Percentiles rank a stretch among this genome's conserved stretches.
Evolutionary conservation across 2,888 invertebrate genomes (phyloP).

Genomic region (Erannis defoliaria): DNA sequence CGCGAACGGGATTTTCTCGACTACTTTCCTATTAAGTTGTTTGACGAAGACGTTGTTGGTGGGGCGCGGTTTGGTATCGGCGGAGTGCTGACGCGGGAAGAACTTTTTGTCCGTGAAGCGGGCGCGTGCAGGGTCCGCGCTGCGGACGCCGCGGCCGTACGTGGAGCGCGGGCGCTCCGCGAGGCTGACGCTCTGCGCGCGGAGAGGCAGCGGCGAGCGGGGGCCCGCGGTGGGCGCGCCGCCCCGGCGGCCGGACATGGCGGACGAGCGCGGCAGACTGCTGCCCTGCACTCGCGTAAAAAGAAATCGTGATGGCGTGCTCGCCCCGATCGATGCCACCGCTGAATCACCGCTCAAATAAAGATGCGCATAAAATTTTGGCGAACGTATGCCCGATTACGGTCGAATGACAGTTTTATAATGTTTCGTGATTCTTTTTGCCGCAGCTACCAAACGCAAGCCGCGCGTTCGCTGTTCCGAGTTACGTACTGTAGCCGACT

Average conservation of each 20-base stretch:
- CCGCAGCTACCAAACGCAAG: constrained; percentile 22
- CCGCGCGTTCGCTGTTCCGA: constrained; percentile 35
- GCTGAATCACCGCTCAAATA: constrained; percentile 66
- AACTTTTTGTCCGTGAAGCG: constrained; percentile 64
- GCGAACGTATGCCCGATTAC: constrained; percentile 68
- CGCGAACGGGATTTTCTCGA: constrained; percentile 73
- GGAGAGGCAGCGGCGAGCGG: constrained; percentile 54
- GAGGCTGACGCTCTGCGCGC: constrained; percentile 76
- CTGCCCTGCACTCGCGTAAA: constrained; percentile 70
- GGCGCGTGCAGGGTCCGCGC: constrained; percentile 67
- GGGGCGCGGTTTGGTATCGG: constrained; percentile 52
- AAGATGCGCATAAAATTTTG: constrained; percentile 79
- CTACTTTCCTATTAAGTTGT: constrained; percentile 68
- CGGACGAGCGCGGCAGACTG: constrained; percentile 65
- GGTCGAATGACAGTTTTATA: constrained; percentile 59
- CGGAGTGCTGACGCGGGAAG: constrained; percentile 54
- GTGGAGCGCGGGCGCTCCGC: constrained; percentile 71
- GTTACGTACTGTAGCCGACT: constrained; percentile 31
- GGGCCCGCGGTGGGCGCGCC: constrained; percentile 60
- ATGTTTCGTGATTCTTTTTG: constrained; percentile 59
- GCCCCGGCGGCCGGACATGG: constrained; percentile 24
- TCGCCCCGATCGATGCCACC: constrained; percentile 73
- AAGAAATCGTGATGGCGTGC: constrained; percentile 82
- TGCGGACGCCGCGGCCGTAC: constrained; percentile 68
- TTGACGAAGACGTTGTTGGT: constrained; percentile 62